Base-by-base conservation (phyloP, 1,140 invertebrate species). In the Brachionus rubens region DNA sequence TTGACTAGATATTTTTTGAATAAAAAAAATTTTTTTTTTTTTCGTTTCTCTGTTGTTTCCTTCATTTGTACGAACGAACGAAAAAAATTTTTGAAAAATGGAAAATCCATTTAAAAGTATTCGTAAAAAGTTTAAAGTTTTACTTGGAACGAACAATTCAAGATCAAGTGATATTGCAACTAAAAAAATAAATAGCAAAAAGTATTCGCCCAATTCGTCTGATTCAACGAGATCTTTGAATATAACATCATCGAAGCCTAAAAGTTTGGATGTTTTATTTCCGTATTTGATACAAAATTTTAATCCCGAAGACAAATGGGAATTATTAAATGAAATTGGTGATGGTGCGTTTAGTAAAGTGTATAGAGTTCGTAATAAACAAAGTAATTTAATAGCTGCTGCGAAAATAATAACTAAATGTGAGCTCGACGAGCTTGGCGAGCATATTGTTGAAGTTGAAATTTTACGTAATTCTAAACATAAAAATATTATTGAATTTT, bases 281-380 rank as follows among this genome's bases (percentile, higher is more conserved):
- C 36, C 68, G n/a, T 50, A 36, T 50, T 28, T 72, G 1, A 40
- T 40, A 16, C 68, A 36, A 36, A 50, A 72, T 19, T 21, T 24
- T 26, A 52, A 72, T 26, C 68, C 68, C 10, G 46, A 72, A 19
- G 36, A 54, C 21, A 30, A 19, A 54, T 72, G 68, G 68, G 16
- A 48, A 72, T 30, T 50, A 21, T 33, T 72, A 28, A 36, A 94
- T 28, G 96, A 98, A 86, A 87, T 99, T 56, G 96, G 96, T 56
- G 96, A 99, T 86, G 96, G 96, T 76, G 95, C 96, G 40, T 99
- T 99, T 85, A 96, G 96, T 36, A 98, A 97, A 89, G 93, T 95
- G 77, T 91, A 90, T 79, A 77, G 40, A 5, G 65, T 79, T 46
- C 89, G 92, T 82, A 90, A 94, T 80, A 19, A 21, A 2, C 91